Evolutionary conservation across 2,888 invertebrate species (phyloP).

Genomic region (Zeuzera pyrina): DNA sequence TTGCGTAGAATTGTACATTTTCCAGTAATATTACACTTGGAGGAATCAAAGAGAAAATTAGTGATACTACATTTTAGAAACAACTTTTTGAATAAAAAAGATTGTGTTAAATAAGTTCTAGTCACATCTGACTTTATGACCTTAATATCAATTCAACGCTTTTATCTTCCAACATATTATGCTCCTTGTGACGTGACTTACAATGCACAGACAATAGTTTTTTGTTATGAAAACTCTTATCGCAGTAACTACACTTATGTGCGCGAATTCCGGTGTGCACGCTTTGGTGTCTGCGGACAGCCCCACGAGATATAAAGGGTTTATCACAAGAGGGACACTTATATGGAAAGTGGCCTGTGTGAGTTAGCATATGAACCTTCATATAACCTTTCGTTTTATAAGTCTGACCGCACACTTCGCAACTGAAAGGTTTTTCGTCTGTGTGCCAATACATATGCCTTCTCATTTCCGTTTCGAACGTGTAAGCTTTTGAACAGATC

Average conservation of each 20-base stretch:
- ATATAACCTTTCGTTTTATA: constrained; percentile 33
- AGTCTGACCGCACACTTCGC: constrained; percentile 28
- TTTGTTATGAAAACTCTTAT: constrained; percentile 22
- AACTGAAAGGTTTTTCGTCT: constrained; percentile 28
- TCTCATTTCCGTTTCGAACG: constrained; percentile 18
- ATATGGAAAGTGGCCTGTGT: constrained; percentile 20
- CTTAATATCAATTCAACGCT: too few species aligned
- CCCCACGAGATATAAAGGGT: constrained; percentile 14
- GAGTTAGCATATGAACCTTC: constrained; percentile 24
- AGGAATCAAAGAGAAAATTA: too few species aligned
- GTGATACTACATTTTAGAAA: too few species aligned
- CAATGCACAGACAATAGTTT: constrained; percentile 24
- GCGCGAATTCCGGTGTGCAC: constrained; percentile 25
- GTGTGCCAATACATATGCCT: constrained; percentile 35
- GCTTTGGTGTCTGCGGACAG: constrained; percentile 20
- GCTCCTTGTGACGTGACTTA: constrained; percentile 5
- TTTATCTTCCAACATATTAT: too few species aligned
- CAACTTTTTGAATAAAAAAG: too few species aligned
- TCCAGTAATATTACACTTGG: too few species aligned
- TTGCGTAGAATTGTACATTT: too few species aligned
- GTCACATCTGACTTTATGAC: too few species aligned
- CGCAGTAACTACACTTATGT: constrained; percentile 21
- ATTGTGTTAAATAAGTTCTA: too few species aligned
- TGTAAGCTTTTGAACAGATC: constrained; percentile 30
- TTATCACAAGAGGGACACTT: constrained; percentile 22